Percentiles rank a stretch among this genome's conserved stretches.
These are phyloP conservation scores for Salmo trutta DNA, from an alignment of 2,797 vertebrate genomes.

Conservation along the genomic window DNA sequence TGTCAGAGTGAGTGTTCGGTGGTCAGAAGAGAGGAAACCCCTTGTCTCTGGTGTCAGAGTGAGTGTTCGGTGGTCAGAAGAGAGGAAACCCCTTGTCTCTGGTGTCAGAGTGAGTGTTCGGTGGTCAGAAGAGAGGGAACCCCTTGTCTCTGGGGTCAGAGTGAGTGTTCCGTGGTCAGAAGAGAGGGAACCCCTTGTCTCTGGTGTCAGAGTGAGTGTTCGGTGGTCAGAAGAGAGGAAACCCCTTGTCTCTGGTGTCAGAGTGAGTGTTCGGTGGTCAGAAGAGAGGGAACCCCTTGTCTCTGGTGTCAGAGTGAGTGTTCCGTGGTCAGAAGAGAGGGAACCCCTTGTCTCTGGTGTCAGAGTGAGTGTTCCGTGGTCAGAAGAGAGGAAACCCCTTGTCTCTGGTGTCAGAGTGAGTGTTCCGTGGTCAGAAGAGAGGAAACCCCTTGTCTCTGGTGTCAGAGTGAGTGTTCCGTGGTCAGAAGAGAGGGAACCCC, in stretches of 20 bases:
- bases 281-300: conserved; percentile 38
- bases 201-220: conserved; percentile 19
- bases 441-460: conserved; percentile 36
- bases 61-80: conserved; percentile 15
- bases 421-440: conserved; percentile 25
- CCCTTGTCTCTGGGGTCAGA: too few relatives aligned
- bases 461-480: conserved; percentile 16
- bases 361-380: conserved; percentile 21
- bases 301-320: conserved; percentile 22
- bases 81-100: conserved; percentile 41
- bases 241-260: conserved; percentile 29
- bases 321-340: conserved; percentile 29
- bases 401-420: conserved; percentile 25
- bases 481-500: conserved; percentile 39
- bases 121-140: conserved; percentile 32
- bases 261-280: conserved; percentile 20
- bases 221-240: conserved; percentile 38
- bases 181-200: conserved; percentile 20
- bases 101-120: conserved; percentile 16
- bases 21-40: conserved; percentile 34
- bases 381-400: conserved; percentile 25
- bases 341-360: conserved; percentile 2
- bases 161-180: too few relatives aligned
- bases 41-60: conserved; percentile 23
- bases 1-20: too few relatives aligned